Evolutionary conservation across 2,797 vertebrate genomes (phyloP).

Genomic region (Scolopax rusticola): DNA sequence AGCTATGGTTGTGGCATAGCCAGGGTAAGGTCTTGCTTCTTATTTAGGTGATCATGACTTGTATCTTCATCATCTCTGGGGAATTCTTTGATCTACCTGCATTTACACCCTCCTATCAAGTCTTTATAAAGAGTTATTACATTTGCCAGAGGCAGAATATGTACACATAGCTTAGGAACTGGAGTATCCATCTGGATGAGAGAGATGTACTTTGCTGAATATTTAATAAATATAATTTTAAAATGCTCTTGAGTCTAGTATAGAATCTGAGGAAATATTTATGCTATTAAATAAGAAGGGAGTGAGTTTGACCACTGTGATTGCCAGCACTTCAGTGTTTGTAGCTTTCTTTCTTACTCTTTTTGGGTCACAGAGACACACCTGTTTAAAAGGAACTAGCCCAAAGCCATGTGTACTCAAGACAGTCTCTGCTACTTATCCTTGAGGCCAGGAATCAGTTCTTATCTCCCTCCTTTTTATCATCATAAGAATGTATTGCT

Average conservation of each 20-base stretch:
- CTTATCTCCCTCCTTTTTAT: neutral
- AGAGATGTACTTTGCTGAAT: neutral
- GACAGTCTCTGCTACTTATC: neutral
- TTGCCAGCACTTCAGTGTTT: neutral
- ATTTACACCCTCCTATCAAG: neutral
- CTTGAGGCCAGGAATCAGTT: neutral
- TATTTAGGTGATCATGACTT: neutral
- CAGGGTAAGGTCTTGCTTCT: neutral
- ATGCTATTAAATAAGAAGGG: neutral
- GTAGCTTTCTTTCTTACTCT: neutral
- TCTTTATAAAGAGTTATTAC: neutral
- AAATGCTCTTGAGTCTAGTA: neutral
- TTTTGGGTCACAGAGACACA: neutral
- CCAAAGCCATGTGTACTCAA: neutral
- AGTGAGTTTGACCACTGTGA: fast-evolving
- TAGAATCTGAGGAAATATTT: neutral
- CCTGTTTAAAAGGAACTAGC: neutral
- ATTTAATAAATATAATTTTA: neutral
- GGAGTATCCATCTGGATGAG: neutral
- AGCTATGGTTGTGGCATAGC: neutral
- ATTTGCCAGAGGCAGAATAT: neutral
- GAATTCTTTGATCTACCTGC: neutral
- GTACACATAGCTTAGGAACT: neutral
- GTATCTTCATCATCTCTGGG: neutral
- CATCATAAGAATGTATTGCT: neutral